Base-by-base conservation (phyloP, 2,888 invertebrate genomes). In the Calameuta pallipes region DNA sequence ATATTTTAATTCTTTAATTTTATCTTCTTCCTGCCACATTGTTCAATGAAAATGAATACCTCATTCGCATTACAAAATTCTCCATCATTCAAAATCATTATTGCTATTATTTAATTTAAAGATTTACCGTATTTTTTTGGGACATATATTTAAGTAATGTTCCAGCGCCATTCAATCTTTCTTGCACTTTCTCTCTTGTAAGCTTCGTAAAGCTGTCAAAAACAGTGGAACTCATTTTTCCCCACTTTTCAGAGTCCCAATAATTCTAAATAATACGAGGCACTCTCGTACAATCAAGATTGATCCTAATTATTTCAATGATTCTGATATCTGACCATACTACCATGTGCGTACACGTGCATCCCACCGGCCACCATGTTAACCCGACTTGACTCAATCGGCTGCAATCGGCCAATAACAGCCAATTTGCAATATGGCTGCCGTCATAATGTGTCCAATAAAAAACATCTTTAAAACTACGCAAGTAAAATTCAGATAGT, bases 1-100 rank as follows among this genome's bases (percentile, higher is more conserved):
- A 91, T 96, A 96, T 74, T 93, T 92, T 15, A 95, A 83, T 88
- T 96, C 95, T 88, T 93, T 93, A 75, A 83, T 85, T 69, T 86
- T 80, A 36, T 82, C 85, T 85, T 92, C 92, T 86, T 92, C 93
- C 95, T 95, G 87, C 80, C 92, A 90, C 79, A 12, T 73, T 34
- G 37, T 31, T 9, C 4, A 70, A 76, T 74, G 15, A 69, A 74
- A 30, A 80, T 76, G n/a, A 79, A 80, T 56, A 23, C 1, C 23
- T 41, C 9, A 78, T 30, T 37, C 36, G n/a, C 15, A 78, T 31
- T 76, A 33, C 0, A 78, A 11, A 77, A 33, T 73, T 2, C 35
- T 33, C 30, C 23, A n/a, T 31, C 2, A 70, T 73, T 15, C 41
- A 15, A 2, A n/a, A 12, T 11, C 31, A 3, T 34, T n/a, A 75